Evolutionary conservation across 2,113 vertebrate genomes (phyloP), one percentile per base, ranked within the genome.

Genomic region (Tetraodon nigroviridis): DNA sequence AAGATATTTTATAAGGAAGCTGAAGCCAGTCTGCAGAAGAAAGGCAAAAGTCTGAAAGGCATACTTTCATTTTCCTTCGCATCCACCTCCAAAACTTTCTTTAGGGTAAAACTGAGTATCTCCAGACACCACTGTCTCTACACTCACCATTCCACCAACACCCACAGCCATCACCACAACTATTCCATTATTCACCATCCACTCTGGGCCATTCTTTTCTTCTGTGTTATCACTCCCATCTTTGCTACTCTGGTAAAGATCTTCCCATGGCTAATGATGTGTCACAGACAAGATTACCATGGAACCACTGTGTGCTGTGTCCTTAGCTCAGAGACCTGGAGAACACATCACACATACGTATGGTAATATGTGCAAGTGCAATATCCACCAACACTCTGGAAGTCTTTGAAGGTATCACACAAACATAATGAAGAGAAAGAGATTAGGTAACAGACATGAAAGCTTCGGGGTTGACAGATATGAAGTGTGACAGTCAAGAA

Each of bases 241-340:
- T 55, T 49, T 49, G 70, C 61, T 71, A 7, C 69, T 69, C 70
- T 81, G 72, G 60, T 58, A 80, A 73, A 67, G 67, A 80, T 82
- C 73, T 78, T 67, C 67, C 67, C 73, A 54, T 55, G 55, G 69
- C 65, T 88, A 73, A 88, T 81, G 84, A 87, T 58, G 84, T 88
- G 86, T 81, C 65, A 69, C 58, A 60, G 71, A 71, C 65, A 61
- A 71, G 67, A 76, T 71, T 61, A 58, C 77, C 24, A 40, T 61
- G 48, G 61, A 64, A 66, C 59, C 27, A 64, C 51, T 48, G 64
- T 59, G 45, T 13, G 14, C 61, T 61, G 71, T 64, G 50, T 51
- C 32, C 21, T 21, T 3, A 18, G 60, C 71, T 72, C 64, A 70
- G 41, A 71, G 67, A 59, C 47, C 71, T 76, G 73, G 61, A 79